These are phyloP conservation scores for Valencia hispanica DNA, from an alignment of 2,797 vertebrate genomes.

Conservation along the genomic window DNA sequence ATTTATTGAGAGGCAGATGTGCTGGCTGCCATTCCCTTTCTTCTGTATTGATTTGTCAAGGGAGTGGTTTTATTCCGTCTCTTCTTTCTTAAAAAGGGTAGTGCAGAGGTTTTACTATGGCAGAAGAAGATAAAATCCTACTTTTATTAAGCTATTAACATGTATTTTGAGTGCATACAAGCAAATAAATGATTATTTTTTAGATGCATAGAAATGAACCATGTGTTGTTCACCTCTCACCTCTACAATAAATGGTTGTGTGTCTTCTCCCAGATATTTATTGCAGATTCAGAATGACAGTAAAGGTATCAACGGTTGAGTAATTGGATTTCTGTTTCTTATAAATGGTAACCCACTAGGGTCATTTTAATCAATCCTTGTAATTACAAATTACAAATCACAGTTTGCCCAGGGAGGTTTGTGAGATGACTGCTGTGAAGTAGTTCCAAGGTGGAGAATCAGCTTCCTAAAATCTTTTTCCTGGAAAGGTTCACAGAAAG, in stretches of 20 bases:
- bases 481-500: constrained; percentile 13
- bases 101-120: constrained; percentile 5
- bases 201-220: constrained; percentile 29
- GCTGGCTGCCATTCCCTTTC: constrained; percentile 40
- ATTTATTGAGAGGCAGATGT: constrained; percentile 70
- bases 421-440: constrained; percentile 51
- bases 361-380: constrained; percentile 83
- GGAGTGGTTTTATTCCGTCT: constrained; percentile 21
- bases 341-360: constrained; percentile 73
- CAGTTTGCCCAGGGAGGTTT: constrained; percentile 62
- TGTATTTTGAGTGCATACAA: constrained; percentile 12
- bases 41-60: constrained; percentile 31
- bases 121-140: constrained; percentile 6
- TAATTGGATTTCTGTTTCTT: constrained; percentile 78
- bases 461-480: constrained; percentile 8
- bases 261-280: constrained; percentile 51
- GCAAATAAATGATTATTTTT: constrained; percentile 41
- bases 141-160: constrained; percentile 22
- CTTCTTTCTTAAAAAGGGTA: constrained; percentile 20
- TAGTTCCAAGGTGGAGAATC: constrained; percentile 39
- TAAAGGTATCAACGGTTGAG: constrained; percentile 65
- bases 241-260: constrained; percentile 31
- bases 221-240: constrained; percentile 38
- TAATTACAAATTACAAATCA: constrained; percentile 81
- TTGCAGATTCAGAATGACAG: constrained; percentile 67